Percentiles rank a stretch among this genome's conserved stretches.
Conservation (phyloP, 2,888 invertebrate genomes). For the Alviniconcha strummeri region DNA sequence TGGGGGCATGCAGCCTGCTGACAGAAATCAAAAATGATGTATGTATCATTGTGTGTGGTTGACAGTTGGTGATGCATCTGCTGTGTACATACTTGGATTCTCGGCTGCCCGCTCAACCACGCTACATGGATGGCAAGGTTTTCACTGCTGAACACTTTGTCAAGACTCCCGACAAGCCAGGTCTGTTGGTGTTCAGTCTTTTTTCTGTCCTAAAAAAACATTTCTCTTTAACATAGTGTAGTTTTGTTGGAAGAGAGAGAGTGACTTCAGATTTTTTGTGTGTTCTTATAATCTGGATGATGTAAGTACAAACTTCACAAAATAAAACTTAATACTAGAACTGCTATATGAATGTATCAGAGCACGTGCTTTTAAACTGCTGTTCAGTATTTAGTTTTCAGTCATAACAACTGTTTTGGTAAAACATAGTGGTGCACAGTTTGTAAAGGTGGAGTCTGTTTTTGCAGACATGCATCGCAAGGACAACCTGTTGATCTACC, state of each 20-base stretch:
- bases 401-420: background rate
- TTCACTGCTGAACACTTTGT: slow-evolving; percentile 73
- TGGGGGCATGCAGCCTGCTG: too few relatives aligned
- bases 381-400: background rate
- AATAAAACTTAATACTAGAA: background rate
- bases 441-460: background rate
- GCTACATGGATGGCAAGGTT: slow-evolving; percentile 73
- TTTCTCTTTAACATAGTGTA: background rate
- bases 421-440: background rate
- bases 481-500: slow-evolving; percentile 79
- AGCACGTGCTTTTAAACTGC: background rate
- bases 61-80: slow-evolving; percentile 87
- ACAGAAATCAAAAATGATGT: too few relatives aligned
- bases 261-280: too few relatives aligned
- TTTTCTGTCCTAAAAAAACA: background rate
- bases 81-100: slow-evolving; percentile 91
- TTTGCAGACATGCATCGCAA: slow-evolving; percentile 66
- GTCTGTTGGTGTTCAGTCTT: slow-evolving; percentile 47
- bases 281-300: too few relatives aligned
- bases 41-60: background rate
- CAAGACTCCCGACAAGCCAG: slow-evolving; percentile 74
- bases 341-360: background rate
- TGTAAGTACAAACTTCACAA: background rate
- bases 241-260: too few relatives aligned
- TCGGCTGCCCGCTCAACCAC: slow-evolving; percentile 78